Conservation (phyloP, 2,113 vertebrate genomes). For the Ascaphus truei region DNA sequence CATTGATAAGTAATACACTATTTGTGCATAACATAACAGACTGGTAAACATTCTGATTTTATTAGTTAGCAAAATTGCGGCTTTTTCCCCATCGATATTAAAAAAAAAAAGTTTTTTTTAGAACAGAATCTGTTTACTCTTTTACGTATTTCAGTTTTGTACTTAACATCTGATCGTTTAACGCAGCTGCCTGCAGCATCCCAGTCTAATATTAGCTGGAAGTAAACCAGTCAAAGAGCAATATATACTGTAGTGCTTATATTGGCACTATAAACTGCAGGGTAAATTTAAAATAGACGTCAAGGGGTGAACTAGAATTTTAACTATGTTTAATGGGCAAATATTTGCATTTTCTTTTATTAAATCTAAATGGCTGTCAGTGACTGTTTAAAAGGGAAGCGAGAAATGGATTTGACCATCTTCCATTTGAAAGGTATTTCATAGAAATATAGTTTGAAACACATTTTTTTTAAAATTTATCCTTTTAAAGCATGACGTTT, state of each 20-base stretch:
- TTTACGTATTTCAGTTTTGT: neutral
- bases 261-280: neutral
- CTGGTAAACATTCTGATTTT: too few species aligned
- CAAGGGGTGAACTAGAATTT: neutral
- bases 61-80: too few species aligned
- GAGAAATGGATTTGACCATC: neutral
- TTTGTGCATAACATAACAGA: too few species aligned
- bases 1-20: too few species aligned
- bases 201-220: neutral
- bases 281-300: neutral
- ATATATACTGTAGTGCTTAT: neutral
- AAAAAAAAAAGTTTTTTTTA: neutral
- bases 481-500: too few species aligned
- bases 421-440: neutral
- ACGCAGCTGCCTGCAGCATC: neutral
- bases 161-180: neutral
- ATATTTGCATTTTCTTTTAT: neutral
- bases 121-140: too few species aligned
- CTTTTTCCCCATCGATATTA: too few species aligned
- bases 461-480: neutral
- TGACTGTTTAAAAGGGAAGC: neutral
- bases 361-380: neutral
- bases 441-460: neutral
- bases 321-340: neutral
- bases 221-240: neutral